These are phyloP conservation scores for Donacobius atricapilla DNA, from an alignment of 2,113 vertebrate species.

Conservation along the genomic window DNA sequence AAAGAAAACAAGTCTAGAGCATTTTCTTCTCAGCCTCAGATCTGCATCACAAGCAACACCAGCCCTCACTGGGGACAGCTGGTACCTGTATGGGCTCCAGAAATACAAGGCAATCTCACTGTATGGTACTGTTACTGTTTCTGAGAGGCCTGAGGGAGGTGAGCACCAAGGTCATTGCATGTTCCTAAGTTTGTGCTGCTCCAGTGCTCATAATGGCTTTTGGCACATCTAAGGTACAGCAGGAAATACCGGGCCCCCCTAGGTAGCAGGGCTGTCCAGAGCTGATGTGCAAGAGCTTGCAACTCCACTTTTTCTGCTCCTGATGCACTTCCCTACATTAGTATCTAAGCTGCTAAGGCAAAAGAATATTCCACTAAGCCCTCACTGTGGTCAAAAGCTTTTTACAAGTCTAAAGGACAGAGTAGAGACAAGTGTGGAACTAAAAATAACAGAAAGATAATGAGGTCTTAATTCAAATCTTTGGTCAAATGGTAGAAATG, in stretches of 20 bases:
- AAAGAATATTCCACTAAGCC: background rate
- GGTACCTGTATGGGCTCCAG: background rate
- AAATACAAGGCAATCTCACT: background rate
- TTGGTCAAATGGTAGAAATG: background rate
- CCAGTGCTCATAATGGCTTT: background rate
- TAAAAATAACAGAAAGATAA: background rate
- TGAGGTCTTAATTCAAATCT: background rate
- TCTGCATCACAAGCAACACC: rapidly evolving
- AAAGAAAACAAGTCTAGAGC: background rate
- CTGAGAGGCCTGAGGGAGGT: background rate
- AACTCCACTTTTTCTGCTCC: background rate
- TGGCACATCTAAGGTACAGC: background rate
- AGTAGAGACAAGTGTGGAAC: background rate
- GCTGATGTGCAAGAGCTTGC: background rate
- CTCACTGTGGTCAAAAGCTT: background rate
- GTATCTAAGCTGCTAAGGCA: background rate
- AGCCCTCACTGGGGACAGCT: background rate
- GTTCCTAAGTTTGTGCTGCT: background rate
- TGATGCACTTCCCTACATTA: background rate
- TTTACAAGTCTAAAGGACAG: background rate
- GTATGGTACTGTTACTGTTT: background rate
- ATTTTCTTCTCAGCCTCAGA: background rate
- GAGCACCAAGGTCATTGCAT: background rate
- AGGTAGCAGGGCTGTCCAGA: background rate
- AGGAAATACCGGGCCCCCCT: background rate